Evolutionary conservation across 2,888 invertebrate species (phyloP), one percentile per base, ranked within the genome.

Genomic region (Drosophila greeni): DNA sequence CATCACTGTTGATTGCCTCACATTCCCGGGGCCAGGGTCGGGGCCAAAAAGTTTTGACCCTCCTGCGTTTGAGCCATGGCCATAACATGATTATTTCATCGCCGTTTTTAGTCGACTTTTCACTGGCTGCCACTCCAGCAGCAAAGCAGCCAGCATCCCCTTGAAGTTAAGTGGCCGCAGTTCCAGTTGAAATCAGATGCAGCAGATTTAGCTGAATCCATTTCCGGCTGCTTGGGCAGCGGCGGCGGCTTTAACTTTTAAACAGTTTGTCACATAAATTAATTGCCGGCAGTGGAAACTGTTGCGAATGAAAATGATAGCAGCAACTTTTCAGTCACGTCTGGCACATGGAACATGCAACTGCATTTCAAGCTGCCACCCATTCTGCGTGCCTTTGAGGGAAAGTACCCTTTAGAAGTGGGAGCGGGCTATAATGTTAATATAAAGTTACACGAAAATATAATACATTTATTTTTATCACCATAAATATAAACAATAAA

Each of bases 1-100:
- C 75, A 82, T 84, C 77, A 74, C 66, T 65, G 72, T 67, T 73
- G 75, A 74, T 75, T 73, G 80, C 75, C 70, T 70, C 48, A 70
- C 58, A 58, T 58, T 58, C 66, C 70, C 40, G 39, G 52, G 65
- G 49, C 66, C 45, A 45, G 29, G 45, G 45, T 45, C 45, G 45
- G 8, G 48, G 53, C 64, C 53, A 47, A 73, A 65, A 76, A 79
- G 48, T 76, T 79, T 62, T 16, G 48, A 18, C 16, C 48, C 43
- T 24, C 51, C 23, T 14, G 36, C 53, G 33, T 58, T 58, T 55
- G 55, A 55, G 57, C n/a, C 55, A 29, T 23, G 34, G 55, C 55
- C 54, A 52, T 37, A 56, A 56, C 55, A 65, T 65, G 65, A 65
- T 66, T 56, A 66, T 66, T 66, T 66, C 56, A 65, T 56, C 45